Evolutionary conservation across 1,140 invertebrate genomes (phyloP), one percentile per base, ranked within the genome.

Genomic region (Rhagoletis pomonella): DNA sequence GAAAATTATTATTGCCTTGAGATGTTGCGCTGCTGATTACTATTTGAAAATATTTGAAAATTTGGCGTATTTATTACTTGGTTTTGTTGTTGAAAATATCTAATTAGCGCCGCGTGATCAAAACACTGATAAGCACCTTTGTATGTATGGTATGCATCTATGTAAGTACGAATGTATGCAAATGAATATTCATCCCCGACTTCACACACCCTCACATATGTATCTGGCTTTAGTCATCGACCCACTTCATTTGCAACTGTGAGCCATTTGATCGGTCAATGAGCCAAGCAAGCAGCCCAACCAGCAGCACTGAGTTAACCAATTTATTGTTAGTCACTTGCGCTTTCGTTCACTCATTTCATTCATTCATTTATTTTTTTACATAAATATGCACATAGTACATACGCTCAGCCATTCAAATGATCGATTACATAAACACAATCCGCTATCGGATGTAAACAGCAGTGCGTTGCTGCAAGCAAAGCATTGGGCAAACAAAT

Each of bases 381-480:
- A 29, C 29, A 29, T 29, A 29, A 29, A 29, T 29, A 1, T 29
- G 29, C 29, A 29, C 29, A 29, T 29, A n/a, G n/a, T n/a, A 29
- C 47, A 55, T 17, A 55, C 73, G 55, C n/a, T 81, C 73, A 29
- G 73, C 47, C 47, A 55, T 55, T 81, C 47, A 81, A 58, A 50
- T 47, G 47, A 29, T 55, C 47, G 73, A 81, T 81, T 81, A 55
- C 73, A 81, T 81, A 81, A 81, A 12, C 73, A 9, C 2, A 4
- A 19, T 67, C n/a, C 73, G 73, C 44, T 55, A 55, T 81, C 73
- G 47, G 73, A 81, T 81, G 73, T 69, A 69, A 73, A 73, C 67
- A 39, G 67, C 44, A 42, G 10, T 44, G 67, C 14, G 19, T 12
- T 42, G 69, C 29, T 67, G 67, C 44, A 81, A 81, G 50, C 73